These are phyloP conservation scores for Elaeidobius kamerunicus DNA, from an alignment of 2,888 invertebrate species.

Conservation along the genomic window DNA sequence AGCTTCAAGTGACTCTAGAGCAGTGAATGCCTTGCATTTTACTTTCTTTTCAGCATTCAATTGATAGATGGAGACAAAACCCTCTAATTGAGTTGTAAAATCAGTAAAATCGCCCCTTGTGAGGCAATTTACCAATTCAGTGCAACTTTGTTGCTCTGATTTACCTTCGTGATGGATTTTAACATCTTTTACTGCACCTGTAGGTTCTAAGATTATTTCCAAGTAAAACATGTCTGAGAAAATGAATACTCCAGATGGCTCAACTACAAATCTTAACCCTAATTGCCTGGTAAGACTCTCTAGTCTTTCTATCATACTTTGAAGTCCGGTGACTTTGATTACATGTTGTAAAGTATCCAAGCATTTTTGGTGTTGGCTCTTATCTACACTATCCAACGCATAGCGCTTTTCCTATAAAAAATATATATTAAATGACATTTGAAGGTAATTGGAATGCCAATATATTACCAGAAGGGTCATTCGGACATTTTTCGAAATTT, in stretches of 20 bases:
- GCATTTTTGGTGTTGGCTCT: conserved; percentile 83
- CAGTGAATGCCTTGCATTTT: conserved; percentile 90
- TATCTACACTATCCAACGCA: conserved; percentile 80
- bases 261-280: conserved; percentile 86
- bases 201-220: conserved; percentile 82
- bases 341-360: conserved; percentile 90
- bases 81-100: conserved; percentile 87
- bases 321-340: conserved; percentile 87
- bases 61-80: conserved; percentile 81
- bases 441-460: background rate
- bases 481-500: conserved; percentile 83
- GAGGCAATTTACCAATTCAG: conserved; percentile 81
- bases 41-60: conserved; percentile 93
- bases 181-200: conserved; percentile 85
- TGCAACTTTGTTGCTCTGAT: conserved; percentile 79
- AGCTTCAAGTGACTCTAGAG: conserved; percentile 86
- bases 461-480: conserved; percentile 73
- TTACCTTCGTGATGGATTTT: conserved; percentile 90
- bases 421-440: too few species aligned
- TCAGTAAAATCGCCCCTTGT: conserved; percentile 86
- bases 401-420: conserved; percentile 79
- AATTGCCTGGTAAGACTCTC: conserved; percentile 89
- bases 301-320: conserved; percentile 87
- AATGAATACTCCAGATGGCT: conserved; percentile 80
- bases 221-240: conserved; percentile 96